phyloP scores from a whole-genome alignment of 2,113 vertebrate species.

The Illadopsis cleaveri region DNA sequence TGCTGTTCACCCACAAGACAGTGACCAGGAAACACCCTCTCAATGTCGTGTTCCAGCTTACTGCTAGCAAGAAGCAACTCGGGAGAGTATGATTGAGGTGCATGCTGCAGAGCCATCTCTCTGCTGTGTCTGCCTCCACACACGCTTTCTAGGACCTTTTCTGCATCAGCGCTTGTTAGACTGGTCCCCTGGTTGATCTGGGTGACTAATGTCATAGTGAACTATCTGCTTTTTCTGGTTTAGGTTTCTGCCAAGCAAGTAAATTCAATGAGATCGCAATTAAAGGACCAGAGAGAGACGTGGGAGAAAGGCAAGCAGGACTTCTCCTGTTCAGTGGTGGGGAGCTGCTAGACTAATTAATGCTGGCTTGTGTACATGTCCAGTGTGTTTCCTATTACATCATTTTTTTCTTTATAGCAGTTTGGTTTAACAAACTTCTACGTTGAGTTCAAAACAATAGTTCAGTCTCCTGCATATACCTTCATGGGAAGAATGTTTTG shows the following conservation, averaged over 20 bases:
- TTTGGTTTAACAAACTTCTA: background rate
- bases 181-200: background rate
- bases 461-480: background rate
- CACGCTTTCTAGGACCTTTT: background rate
- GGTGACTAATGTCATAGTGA: background rate
- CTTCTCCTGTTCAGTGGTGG: background rate
- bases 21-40: background rate
- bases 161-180: background rate
- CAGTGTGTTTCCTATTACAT: background rate
- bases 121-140: background rate
- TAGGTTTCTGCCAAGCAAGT: conserved; percentile 16
- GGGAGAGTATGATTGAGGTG: background rate
- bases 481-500: background rate
- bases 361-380: background rate
- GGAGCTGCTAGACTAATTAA: background rate
- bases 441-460: background rate
- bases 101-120: background rate
- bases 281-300: background rate
- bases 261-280: background rate
- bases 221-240: conserved; percentile 36
- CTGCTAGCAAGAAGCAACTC: background rate
- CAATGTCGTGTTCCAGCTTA: background rate
- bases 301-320: background rate
- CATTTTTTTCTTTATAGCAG: background rate
- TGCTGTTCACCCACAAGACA: background rate